Conservation (phyloP, 2,888 invertebrate species). For the Baronia brevicornis region DNA sequence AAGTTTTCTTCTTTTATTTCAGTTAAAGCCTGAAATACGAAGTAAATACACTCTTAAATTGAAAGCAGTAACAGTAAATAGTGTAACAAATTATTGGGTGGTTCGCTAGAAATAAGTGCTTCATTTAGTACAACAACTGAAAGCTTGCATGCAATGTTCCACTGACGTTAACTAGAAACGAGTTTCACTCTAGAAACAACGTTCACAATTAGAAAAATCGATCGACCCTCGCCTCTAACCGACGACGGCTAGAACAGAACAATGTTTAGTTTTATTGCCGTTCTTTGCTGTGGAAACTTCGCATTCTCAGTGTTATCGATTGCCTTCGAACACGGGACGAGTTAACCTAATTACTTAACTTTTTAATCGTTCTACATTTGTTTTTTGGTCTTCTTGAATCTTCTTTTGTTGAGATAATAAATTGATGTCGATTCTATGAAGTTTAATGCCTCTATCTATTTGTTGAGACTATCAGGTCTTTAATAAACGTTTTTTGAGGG, state of each 20-base stretch:
- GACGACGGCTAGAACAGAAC: conserved; percentile 36
- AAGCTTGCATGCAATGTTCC: conserved; percentile 12
- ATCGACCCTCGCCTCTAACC: conserved; percentile 36
- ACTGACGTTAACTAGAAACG: conserved; percentile 21
- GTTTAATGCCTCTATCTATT: too few species aligned
- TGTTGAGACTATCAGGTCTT: too few species aligned
- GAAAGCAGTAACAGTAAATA: conserved; percentile 18
- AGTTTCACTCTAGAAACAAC: conserved; percentile 21
- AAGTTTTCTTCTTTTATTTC: too few species aligned
- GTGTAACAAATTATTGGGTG: conserved; percentile 4
- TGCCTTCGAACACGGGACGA: conserved; percentile 42
- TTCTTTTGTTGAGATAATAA: too few species aligned
- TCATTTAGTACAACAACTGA: conserved; percentile 12
- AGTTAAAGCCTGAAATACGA: too few species aligned
- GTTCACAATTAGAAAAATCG: conserved; percentile 45
- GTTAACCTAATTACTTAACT: conserved; percentile 65
- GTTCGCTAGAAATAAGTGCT: conserved; percentile 10
- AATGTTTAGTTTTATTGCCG: conserved; percentile 55
- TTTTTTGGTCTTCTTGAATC: too few species aligned
- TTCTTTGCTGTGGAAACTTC: conserved; percentile 41
- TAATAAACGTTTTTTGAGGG: too few species aligned
- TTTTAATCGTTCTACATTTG: too few species aligned
- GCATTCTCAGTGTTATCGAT: conserved; percentile 26
- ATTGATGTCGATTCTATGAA: too few species aligned
- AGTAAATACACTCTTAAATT: too few species aligned